These are phyloP conservation scores for Tympanuchus pallidicinctus DNA, from an alignment of 2,113 vertebrate genomes.

Conservation along the genomic window DNA sequence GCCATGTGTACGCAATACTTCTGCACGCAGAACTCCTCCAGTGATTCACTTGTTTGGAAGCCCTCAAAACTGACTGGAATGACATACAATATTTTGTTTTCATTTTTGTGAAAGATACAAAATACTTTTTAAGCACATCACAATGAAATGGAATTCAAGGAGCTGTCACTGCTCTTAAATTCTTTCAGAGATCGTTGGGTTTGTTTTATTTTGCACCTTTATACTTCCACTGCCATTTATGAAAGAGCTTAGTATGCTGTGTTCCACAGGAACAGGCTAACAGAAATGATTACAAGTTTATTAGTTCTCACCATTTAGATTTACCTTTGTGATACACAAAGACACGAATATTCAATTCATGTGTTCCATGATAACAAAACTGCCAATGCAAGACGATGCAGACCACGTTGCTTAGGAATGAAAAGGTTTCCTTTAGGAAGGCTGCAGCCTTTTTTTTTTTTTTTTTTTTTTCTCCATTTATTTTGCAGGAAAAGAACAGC, in stretches of 20 bases:
- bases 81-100: not conserved
- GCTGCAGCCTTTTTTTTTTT: not conserved
- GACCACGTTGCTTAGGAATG: rapidly evolving
- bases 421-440: not conserved
- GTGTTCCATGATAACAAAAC: rapidly evolving
- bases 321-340: not conserved
- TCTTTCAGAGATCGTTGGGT: not conserved
- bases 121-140: not conserved
- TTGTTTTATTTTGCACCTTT: not conserved
- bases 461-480: not conserved
- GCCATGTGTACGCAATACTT: not conserved
- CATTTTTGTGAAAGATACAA: not conserved
- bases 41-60: not conserved
- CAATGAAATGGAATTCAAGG: not conserved
- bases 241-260: rapidly evolving
- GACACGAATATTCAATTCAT: rapidly evolving
- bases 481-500: not conserved
- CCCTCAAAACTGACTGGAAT: not conserved
- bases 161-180: not conserved
- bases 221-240: not conserved
- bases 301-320: not conserved
- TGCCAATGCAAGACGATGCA: not conserved
- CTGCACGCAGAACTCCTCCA: not conserved
- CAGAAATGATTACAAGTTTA: rapidly evolving
- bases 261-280: not conserved